phyloP scores from a whole-genome alignment of 2,888 invertebrate species.

The Xanthorhoe spadicearia region DNA sequence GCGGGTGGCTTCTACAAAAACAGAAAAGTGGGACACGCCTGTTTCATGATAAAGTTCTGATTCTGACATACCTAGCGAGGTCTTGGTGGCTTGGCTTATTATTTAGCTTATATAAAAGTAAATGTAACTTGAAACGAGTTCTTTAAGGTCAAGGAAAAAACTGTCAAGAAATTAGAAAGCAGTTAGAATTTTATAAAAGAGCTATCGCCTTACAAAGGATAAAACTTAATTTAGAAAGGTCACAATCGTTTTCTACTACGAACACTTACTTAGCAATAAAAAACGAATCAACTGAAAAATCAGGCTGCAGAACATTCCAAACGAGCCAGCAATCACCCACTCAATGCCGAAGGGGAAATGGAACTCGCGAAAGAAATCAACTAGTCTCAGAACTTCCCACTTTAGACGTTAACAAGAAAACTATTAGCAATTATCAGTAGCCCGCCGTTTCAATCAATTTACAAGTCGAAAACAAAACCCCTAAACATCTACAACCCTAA shows the following conservation, averaged over 20 bases:
- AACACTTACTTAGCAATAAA: neutral
- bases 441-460: conserved; percentile 78
- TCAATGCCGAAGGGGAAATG: conserved; percentile 57
- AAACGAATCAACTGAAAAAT: conserved; percentile 17
- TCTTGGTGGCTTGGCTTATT: too few relatives aligned
- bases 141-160: too few relatives aligned
- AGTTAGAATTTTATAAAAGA: too few relatives aligned
- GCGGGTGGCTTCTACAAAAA: too few relatives aligned
- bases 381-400: conserved; percentile 65
- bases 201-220: neutral
- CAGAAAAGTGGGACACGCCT: too few relatives aligned
- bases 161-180: too few relatives aligned
- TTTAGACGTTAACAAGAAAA: conserved; percentile 76
- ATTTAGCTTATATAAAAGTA: too few relatives aligned
- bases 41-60: too few relatives aligned
- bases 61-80: too few relatives aligned
- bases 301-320: conserved; percentile 35
- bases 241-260: neutral
- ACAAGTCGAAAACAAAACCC: conserved; percentile 70
- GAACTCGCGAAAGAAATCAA: conserved; percentile 66
- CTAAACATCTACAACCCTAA: conserved; percentile 49
- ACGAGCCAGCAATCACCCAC: conserved; percentile 57
- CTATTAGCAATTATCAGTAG: conserved; percentile 80
- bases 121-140: too few relatives aligned
- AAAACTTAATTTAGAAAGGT: neutral